Conservation (phyloP, 2,113 vertebrate genomes). For the Gopherus flavomarginatus region DNA sequence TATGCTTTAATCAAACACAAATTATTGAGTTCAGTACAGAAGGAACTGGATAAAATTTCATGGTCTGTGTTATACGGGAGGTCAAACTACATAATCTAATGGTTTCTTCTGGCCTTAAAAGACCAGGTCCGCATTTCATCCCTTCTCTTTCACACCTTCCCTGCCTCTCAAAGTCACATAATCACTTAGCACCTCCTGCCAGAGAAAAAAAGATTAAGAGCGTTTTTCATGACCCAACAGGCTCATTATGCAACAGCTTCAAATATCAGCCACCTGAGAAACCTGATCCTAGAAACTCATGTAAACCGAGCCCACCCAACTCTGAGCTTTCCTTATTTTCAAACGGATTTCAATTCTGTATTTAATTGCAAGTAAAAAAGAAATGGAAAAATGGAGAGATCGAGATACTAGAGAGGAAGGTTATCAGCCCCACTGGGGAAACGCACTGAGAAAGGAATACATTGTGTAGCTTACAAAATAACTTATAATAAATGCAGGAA, state of each 20-base stretch:
- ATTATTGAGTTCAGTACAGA: neutral
- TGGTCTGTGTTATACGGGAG: neutral
- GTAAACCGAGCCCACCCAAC: neutral
- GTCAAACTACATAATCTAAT: neutral
- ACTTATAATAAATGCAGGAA: neutral
- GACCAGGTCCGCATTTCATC: neutral
- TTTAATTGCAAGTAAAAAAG: neutral
- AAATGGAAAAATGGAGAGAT: neutral
- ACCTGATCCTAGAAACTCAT: neutral
- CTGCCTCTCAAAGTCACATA: neutral
- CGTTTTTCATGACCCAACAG: neutral
- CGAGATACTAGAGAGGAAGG: neutral
- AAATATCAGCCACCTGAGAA: slow-evolving; percentile 16
- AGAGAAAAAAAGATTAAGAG: slow-evolving; percentile 1
- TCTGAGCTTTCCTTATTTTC: neutral
- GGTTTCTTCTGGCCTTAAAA: neutral
- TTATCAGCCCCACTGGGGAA: neutral
- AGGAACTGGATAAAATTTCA: neutral
- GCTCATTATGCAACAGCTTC: neutral
- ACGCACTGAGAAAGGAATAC: neutral
- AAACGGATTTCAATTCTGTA: neutral
- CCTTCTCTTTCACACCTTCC: neutral
- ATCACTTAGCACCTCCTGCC: neutral
- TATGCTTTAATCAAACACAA: neutral
- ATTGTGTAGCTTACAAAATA: neutral